Evolutionary conservation across 1,140 invertebrate species (phyloP).

Genomic region (Trinorchestia longiramus): DNA sequence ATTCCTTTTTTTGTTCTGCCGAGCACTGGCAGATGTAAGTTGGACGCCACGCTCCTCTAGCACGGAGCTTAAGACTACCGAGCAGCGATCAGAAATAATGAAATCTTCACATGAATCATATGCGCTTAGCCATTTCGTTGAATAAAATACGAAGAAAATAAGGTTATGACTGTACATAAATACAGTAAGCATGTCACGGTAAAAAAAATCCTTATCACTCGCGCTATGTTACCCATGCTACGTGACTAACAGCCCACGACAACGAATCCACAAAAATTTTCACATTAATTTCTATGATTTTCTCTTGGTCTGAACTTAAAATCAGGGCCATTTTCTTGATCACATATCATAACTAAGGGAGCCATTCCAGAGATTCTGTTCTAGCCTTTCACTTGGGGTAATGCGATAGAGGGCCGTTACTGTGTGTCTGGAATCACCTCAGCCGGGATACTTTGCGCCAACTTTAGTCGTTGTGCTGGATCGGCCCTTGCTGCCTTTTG

Average conservation of each 20-base stretch:
- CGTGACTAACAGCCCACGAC: not conserved
- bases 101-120: not conserved
- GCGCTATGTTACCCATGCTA: not conserved
- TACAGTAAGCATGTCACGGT: not conserved
- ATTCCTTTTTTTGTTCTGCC: not conserved
- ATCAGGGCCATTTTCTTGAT: slow-evolving; percentile 50
- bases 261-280: not conserved
- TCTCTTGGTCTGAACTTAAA: slow-evolving; percentile 16
- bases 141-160: not conserved
- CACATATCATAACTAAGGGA: slow-evolving; percentile 52
- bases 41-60: not conserved
- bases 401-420: slow-evolving; percentile 53
- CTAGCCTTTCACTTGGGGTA: slow-evolving; percentile 47
- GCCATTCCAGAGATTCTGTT: slow-evolving; percentile 54
- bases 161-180: not conserved
- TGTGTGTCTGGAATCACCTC: slow-evolving; percentile 49
- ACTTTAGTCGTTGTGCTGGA: slow-evolving; percentile 26
- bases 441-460: slow-evolving; percentile 29
- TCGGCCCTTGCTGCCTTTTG: slow-evolving; percentile 42
- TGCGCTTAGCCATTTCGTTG: not conserved
- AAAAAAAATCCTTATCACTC: not conserved
- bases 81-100: not conserved
- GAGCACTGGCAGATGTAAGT: not conserved
- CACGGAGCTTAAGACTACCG: not conserved
- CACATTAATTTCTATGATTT: slow-evolving; percentile 42